Evolutionary conservation across 2,888 invertebrate genomes (phyloP).

Genomic region (Lepidochrysops patricia): DNA sequence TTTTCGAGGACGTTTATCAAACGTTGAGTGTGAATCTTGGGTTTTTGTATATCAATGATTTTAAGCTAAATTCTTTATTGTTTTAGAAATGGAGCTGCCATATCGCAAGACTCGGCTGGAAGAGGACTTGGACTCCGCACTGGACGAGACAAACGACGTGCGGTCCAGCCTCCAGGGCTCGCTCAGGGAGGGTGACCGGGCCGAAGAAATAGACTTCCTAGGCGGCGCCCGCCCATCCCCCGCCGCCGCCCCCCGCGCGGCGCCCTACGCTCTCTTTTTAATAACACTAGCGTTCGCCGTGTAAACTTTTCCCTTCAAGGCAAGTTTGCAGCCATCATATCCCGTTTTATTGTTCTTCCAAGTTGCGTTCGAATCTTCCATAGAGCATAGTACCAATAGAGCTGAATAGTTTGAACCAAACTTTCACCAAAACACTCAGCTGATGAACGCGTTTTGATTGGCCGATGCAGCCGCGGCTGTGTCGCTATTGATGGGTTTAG

Average conservation of each 20-base stretch:
- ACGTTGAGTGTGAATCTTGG: too few relatives aligned
- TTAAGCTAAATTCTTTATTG: neutral
- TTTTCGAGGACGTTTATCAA: too few relatives aligned
- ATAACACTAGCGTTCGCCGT: conserved; percentile 48
- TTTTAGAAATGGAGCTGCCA: conserved; percentile 77
- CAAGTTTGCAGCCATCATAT: conserved; percentile 14
- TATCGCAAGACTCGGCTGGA: conserved; percentile 68
- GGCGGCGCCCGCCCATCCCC: conserved; percentile 48
- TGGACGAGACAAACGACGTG: conserved; percentile 67
- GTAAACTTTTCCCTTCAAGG: conserved; percentile 47
- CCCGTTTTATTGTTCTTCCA: conserved; percentile 12
- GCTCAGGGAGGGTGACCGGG: conserved; percentile 74
- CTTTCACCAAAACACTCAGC: too few relatives aligned
- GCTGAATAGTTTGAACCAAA: too few relatives aligned
- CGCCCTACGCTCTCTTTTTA: conserved; percentile 48
- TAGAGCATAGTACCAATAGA: too few relatives aligned
- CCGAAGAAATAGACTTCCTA: conserved; percentile 61
- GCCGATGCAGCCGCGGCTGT: too few relatives aligned
- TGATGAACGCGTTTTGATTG: too few relatives aligned
- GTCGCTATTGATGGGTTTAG: too few relatives aligned
- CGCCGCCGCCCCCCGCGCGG: conserved; percentile 32
- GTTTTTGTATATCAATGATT: too few relatives aligned
- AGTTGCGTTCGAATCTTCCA: neutral
- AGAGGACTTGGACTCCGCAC: conserved; percentile 50
- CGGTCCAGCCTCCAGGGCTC: conserved; percentile 80